phyloP scores from a whole-genome alignment of 2,113 vertebrate genomes.

The Guaruba guarouba region DNA sequence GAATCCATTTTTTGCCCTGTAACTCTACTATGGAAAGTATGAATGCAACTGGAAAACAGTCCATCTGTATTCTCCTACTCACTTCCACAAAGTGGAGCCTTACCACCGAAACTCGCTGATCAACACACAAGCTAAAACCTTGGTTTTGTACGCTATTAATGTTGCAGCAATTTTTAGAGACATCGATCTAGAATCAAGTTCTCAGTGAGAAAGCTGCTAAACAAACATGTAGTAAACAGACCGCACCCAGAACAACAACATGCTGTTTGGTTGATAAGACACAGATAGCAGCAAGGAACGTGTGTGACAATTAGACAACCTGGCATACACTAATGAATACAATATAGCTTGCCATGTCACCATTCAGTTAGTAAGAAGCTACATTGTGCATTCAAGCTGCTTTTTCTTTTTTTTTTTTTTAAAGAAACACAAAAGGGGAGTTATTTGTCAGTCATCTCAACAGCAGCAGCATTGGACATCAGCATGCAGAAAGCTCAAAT shows the following conservation, averaged over 20 bases:
- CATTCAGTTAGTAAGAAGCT: conserved; percentile 42
- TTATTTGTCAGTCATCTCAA: conserved; percentile 18
- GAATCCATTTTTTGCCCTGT: neutral
- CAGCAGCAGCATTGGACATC: neutral
- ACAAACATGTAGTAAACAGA: conserved; percentile 54
- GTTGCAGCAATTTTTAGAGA: neutral
- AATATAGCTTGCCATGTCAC: conserved; percentile 13
- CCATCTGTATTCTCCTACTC: neutral
- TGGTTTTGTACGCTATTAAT: neutral
- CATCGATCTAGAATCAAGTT: neutral
- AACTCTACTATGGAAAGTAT: neutral
- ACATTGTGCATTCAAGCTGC: conserved; percentile 19
- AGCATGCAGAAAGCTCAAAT: conserved; percentile 34
- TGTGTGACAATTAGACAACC: neutral
- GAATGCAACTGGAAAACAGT: neutral
- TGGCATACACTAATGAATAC: neutral
- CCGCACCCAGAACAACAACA: neutral
- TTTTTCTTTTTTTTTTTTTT: neutral
- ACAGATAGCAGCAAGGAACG: neutral
- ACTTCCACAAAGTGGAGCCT: neutral
- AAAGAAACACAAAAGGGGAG: conserved; percentile 19
- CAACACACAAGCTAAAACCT: neutral
- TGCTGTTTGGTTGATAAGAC: conserved; percentile 14
- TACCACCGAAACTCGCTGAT: neutral
- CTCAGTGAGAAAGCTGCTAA: neutral